These are phyloP conservation scores for Bradypodion ventrale DNA, from an alignment of 2,797 vertebrate genomes.

Conservation along the genomic window DNA sequence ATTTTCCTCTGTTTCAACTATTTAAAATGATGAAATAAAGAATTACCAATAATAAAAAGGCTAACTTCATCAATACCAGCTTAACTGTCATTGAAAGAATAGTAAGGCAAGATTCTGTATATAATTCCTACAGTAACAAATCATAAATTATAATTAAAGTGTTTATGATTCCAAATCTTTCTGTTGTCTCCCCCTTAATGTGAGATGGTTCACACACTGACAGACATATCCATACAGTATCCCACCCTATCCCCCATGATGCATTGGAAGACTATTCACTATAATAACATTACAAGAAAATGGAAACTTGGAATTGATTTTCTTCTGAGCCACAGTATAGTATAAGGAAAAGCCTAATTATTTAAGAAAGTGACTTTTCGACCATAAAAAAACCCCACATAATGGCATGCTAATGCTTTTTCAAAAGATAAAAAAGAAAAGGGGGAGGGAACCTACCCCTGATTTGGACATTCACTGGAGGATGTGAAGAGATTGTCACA, in stretches of 20 bases:
- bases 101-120: not conserved
- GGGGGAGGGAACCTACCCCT: not conserved
- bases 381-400: constrained; percentile 17
- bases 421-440: constrained; percentile 8
- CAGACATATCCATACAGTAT: not conserved
- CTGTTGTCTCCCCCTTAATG: not conserved
- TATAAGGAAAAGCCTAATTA: constrained; percentile 16
- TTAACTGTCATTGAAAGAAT: constrained; percentile 7
- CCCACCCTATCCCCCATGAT: constrained; percentile 17
- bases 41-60: constrained; percentile 2
- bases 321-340: constrained; percentile 14
- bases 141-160: constrained; percentile 33
- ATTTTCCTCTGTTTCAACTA: not conserved
- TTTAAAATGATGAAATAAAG: not conserved
- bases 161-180: not conserved
- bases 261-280: constrained; percentile 20
- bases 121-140: not conserved
- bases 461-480: not conserved
- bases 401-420: constrained; percentile 7
- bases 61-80: constrained; percentile 28
- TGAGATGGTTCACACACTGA: constrained; percentile 30
- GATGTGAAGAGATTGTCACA: not conserved
- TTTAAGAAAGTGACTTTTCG: constrained; percentile 30
- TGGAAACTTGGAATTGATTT: constrained; percentile 25
- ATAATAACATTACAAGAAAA: constrained; percentile 19